phyloP scores from a whole-genome alignment of 2,888 invertebrate species.

The Drosophila nr. fundita region DNA sequence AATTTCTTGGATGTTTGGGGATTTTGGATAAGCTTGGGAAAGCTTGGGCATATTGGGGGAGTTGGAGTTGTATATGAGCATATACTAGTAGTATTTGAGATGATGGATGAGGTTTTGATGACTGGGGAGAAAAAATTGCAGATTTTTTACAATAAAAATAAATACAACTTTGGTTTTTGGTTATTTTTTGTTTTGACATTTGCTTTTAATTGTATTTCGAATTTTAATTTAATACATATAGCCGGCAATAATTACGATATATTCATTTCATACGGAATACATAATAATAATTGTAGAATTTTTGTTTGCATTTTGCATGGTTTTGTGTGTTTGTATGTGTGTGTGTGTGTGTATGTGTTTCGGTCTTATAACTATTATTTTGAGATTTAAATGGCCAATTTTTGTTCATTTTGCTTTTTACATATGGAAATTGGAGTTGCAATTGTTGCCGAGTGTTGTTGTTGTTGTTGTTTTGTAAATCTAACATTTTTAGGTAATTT shows the following conservation, averaged over 20 bases:
- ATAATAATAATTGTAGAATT: constrained; percentile 64
- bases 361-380: constrained; percentile 40
- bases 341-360: constrained; percentile 17
- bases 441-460: constrained; percentile 33
- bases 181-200: constrained; percentile 68
- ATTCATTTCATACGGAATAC: constrained; percentile 66
- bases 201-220: constrained; percentile 79
- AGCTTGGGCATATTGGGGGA: constrained; percentile 11
- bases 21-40: constrained; percentile 8
- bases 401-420: constrained; percentile 36
- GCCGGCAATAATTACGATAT: constrained; percentile 74
- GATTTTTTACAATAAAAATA: constrained; percentile 56
- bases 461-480: constrained; percentile 35
- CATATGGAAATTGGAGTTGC: constrained; percentile 38
- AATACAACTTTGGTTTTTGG: constrained; percentile 68
- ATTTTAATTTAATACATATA: constrained; percentile 75
- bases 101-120: constrained; percentile 26
- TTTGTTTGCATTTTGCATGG: constrained; percentile 28
- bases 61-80: constrained; percentile 14
- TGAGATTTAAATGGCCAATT: constrained; percentile 41
- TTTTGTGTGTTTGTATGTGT: constrained; percentile 21
- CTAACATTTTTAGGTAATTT: constrained; percentile 54
- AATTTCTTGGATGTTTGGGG: neutral
- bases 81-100: constrained; percentile 16
- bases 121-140: constrained; percentile 18